These are phyloP conservation scores for Acrobasis suavella DNA, from an alignment of 2,888 invertebrate species.

Conservation along the genomic window DNA sequence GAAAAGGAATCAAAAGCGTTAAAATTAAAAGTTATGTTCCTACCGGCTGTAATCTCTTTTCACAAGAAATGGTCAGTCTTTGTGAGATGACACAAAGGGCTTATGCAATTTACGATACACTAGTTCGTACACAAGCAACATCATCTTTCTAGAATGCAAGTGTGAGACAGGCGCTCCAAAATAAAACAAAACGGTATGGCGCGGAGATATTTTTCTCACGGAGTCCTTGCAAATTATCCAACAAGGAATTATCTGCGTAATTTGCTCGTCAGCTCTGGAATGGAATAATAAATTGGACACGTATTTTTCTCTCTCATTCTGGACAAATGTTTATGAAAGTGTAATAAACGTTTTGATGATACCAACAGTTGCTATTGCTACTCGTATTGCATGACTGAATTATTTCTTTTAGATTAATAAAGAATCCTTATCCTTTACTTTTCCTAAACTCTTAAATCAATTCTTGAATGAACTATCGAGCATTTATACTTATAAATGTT, in stretches of 20 bases:
- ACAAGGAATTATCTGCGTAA: constrained; percentile 57
- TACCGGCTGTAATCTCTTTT: constrained; percentile 39
- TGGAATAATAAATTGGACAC: constrained; percentile 50
- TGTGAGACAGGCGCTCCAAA: constrained; percentile 55
- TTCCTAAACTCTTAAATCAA: too few relatives aligned
- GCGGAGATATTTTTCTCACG: constrained; percentile 66
- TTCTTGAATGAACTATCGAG: too few relatives aligned
- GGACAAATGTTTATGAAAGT: constrained; percentile 20
- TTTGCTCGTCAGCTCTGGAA: constrained; percentile 47
- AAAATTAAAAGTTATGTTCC: too few relatives aligned
- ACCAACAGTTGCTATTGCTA: too few relatives aligned
- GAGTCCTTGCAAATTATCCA: constrained; percentile 51
- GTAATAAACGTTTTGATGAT: background rate
- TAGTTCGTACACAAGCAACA: too few relatives aligned
- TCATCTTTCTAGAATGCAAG: constrained; percentile 25
- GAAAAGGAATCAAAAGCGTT: too few relatives aligned
- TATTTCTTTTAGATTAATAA: too few relatives aligned
- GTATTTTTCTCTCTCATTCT: constrained; percentile 27
- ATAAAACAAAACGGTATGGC: constrained; percentile 50
- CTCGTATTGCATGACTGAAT: too few relatives aligned
- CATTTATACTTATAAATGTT: too few relatives aligned
- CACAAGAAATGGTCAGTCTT: constrained; percentile 61
- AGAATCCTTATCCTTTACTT: too few relatives aligned
- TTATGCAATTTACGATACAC: too few relatives aligned
- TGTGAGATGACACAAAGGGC: constrained; percentile 22